Conservation (phyloP, 53 echinoderm and acorn worm genomes). For the Stichopus horrens region DNA sequence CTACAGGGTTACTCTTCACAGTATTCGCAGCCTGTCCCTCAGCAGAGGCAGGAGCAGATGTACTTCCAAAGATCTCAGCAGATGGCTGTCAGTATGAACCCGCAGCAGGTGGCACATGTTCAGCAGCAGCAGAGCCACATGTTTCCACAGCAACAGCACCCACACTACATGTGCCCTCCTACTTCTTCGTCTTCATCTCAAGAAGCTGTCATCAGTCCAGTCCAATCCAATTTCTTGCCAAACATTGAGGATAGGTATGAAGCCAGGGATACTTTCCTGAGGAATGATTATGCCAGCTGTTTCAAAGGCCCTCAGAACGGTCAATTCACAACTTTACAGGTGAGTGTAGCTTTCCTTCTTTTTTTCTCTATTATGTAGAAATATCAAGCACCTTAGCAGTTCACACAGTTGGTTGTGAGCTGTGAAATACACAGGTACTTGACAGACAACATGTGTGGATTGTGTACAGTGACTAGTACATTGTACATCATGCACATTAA, state of each 20-base stretch:
- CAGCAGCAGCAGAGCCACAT: conserved; percentile 44
- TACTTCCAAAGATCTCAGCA: not conserved
- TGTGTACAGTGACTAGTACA: no score
- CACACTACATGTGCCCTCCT: conserved; percentile 13
- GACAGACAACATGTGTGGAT: no score
- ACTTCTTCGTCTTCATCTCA: not conserved
- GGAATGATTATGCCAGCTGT: not conserved
- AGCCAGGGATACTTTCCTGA: not conserved
- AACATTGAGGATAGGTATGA: conserved; percentile 28
- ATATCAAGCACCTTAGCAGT: no score
- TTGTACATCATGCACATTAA: no score
- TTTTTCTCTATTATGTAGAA: not conserved
- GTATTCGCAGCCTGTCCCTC: conserved; percentile 43
- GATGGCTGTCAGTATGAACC: conserved; percentile 17
- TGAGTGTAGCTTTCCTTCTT: not conserved
- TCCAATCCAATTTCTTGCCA: conserved; percentile 39
- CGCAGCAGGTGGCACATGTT: not conserved
- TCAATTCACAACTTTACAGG: conserved; percentile 7
- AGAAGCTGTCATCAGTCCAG: conserved; percentile 1
- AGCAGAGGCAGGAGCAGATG: conserved; percentile 32
- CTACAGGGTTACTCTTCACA: conserved; percentile 39
- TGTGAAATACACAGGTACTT: no score
- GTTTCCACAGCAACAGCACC: conserved; percentile 52
- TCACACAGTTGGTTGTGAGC: no score
- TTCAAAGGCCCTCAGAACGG: not conserved